Percentiles rank a stretch among this genome's conserved stretches.
phyloP scores from a whole-genome alignment of 2,888 invertebrate genomes.

The Tipula lateralis region DNA sequence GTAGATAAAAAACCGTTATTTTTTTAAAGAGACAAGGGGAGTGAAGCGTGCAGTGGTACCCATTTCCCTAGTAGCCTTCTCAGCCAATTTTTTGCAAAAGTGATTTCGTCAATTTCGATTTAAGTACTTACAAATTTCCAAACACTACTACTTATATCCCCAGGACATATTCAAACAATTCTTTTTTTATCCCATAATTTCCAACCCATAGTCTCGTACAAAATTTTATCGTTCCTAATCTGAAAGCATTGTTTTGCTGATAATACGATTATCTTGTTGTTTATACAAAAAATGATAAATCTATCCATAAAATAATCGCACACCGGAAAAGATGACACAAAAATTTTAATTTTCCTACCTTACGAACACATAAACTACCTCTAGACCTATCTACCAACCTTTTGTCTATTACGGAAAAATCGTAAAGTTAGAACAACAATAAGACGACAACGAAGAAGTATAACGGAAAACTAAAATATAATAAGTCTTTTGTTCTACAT shows the following conservation, averaged over 20 bases:
- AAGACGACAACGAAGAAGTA: neutral
- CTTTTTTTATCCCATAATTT: too few species aligned
- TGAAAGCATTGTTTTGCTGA: neutral
- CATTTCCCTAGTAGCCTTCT: too few species aligned
- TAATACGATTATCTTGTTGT: neutral
- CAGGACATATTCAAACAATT: too few species aligned
- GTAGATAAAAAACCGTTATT: too few species aligned
- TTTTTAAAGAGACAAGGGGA: too few species aligned
- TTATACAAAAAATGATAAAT: constrained; percentile 4
- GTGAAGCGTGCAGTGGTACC: too few species aligned
- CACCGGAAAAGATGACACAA: neutral
- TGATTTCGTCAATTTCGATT: too few species aligned
- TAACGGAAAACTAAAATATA: constrained; percentile 11
- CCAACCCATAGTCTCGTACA: too few species aligned
- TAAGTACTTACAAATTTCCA: too few species aligned
- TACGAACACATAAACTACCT: neutral
- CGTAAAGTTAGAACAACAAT: neutral
- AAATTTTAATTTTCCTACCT: constrained; percentile 5
- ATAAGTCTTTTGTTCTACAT: neutral
- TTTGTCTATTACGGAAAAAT: neutral
- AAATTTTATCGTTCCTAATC: constrained; percentile 2
- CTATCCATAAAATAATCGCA: neutral
- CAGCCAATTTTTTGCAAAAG: too few species aligned
- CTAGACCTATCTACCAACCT: neutral
- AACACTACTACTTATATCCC: too few species aligned